Percentiles rank a stretch among this genome's conserved stretches.
phyloP scores from a whole-genome alignment of 1,140 invertebrate genomes.

The Lepidurus apus region DNA sequence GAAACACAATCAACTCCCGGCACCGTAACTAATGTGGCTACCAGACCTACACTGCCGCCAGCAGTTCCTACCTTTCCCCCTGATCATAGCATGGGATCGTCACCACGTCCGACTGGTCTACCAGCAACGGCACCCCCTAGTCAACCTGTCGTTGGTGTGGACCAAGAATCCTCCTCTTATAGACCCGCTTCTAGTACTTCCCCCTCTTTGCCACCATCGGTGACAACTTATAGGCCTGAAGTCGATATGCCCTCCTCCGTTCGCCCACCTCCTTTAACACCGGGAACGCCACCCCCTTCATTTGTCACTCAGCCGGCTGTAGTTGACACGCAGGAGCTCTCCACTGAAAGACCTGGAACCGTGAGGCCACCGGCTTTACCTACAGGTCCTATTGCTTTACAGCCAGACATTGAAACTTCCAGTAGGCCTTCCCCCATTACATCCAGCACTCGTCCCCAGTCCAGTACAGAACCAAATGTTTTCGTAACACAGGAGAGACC shows the following conservation, averaged over 20 bases:
- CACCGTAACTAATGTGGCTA: neutral
- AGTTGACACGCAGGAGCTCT: constrained; percentile 15
- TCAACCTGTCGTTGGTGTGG: constrained; percentile 6
- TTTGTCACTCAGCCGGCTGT: constrained; percentile 19
- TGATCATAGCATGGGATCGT: neutral
- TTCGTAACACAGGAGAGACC: neutral
- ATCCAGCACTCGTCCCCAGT: neutral
- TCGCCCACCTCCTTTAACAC: constrained; percentile 22
- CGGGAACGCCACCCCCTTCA: neutral
- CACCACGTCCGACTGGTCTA: neutral
- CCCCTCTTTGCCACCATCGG: neutral
- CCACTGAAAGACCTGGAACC: neutral
- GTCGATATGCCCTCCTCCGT: neutral
- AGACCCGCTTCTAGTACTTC: neutral
- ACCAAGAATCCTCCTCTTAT: neutral
- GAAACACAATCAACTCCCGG: neutral
- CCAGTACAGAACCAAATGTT: constrained; percentile 3
- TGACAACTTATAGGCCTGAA: neutral
- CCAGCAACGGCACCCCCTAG: constrained; percentile 24
- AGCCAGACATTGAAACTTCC: constrained; percentile 2
- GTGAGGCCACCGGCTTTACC: neutral
- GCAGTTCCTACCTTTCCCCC: neutral
- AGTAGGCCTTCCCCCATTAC: neutral
- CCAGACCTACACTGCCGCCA: neutral
- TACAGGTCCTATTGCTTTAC: neutral